A percentile compares a stretch with the other conserved stretches of the same genome.
phyloP scores from a whole-genome alignment of 2,888 invertebrate species.

The Chymomyza amoena region DNA sequence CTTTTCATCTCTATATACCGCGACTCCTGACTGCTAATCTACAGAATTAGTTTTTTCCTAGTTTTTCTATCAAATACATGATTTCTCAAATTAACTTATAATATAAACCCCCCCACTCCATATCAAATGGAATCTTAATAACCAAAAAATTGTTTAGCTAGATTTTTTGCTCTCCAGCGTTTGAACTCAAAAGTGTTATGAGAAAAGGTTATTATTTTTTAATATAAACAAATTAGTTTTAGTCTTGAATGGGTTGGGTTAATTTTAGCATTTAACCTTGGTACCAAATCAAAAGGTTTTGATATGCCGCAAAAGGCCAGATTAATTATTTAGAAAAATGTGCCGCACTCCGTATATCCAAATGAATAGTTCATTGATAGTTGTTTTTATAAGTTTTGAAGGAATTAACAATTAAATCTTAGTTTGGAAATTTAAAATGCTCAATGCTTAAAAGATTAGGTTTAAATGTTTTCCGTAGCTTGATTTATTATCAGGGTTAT shows the following conservation, averaged over 20 bases:
- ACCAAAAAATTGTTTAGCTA: too few relatives aligned
- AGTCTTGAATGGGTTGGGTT: background rate
- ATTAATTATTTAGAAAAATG: background rate
- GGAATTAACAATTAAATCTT: background rate
- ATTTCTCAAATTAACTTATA: too few relatives aligned
- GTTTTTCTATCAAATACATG: too few relatives aligned
- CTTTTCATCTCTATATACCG: too few relatives aligned
- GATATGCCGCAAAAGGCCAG: background rate
- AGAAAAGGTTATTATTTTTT: background rate
- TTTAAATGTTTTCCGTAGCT: background rate
- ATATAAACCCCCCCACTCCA: too few relatives aligned
- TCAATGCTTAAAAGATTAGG: background rate
- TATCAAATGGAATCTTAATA: too few relatives aligned
- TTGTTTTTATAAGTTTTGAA: background rate
- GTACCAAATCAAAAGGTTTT: slow-evolving; percentile 9
- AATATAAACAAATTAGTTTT: background rate
- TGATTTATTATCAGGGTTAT: background rate
- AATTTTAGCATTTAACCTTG: background rate
- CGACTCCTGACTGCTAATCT: too few relatives aligned
- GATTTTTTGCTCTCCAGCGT: slow-evolving; percentile 7
- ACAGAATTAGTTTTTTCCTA: too few relatives aligned
- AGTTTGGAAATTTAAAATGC: background rate
- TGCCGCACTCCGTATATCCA: background rate
- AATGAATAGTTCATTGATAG: too few relatives aligned
- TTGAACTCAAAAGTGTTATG: slow-evolving; percentile 8